phyloP scores from a whole-genome alignment of 2,888 invertebrate species.

The Scaptomyza flava region DNA sequence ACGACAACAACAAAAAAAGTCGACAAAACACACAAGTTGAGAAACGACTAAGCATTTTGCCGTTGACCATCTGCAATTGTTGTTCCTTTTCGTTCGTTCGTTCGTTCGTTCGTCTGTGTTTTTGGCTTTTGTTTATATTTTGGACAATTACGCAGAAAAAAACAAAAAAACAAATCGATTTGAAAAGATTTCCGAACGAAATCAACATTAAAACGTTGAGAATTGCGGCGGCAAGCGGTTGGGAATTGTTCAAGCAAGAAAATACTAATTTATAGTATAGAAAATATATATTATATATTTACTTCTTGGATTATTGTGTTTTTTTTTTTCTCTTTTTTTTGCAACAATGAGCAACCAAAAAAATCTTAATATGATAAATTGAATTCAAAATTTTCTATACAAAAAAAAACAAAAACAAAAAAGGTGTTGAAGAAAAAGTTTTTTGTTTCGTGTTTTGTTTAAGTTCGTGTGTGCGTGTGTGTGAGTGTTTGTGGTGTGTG shows the following conservation, averaged over 20 bases:
- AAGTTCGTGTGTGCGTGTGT: neutral
- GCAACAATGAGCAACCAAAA: neutral
- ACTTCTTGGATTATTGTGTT: neutral
- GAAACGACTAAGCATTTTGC: slow-evolving; percentile 33
- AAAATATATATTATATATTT: neutral
- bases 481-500: slow-evolving; percentile 12
- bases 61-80: slow-evolving; percentile 25
- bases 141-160: slow-evolving; percentile 75
- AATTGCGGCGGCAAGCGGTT: slow-evolving; percentile 29
- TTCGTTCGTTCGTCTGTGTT: neutral
- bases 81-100: neutral
- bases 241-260: neutral
- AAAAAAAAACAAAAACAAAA: neutral
- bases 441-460: slow-evolving; percentile 4
- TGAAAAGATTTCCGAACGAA: slow-evolving; percentile 44
- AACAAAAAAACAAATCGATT: slow-evolving; percentile 37
- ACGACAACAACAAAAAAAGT: slow-evolving; percentile 1
- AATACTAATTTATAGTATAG: neutral
- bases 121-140: slow-evolving; percentile 64
- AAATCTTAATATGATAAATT: neutral
- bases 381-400: neutral
- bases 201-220: slow-evolving; percentile 27
- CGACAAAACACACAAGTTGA: slow-evolving; percentile 34
- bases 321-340: too few relatives aligned
- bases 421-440: slow-evolving; percentile 10